A percentile compares a stretch with the other conserved stretches of the same genome.
Evolutionary conservation across 2,888 invertebrate genomes (phyloP).

Genomic region (Acanthosoma haemorrhoidale): DNA sequence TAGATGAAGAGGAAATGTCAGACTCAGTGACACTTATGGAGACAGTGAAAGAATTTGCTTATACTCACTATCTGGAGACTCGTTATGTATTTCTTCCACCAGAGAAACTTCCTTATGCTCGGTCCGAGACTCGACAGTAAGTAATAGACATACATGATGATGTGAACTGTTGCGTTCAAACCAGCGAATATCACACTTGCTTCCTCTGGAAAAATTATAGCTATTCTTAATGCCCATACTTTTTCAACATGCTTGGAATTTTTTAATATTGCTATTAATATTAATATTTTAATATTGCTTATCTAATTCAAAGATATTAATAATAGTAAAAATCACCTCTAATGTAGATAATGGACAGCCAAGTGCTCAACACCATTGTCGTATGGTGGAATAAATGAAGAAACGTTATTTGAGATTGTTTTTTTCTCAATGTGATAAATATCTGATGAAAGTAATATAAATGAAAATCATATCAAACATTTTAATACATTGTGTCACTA

Average conservation of each 20-base stretch:
- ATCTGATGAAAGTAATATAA: slow-evolving; percentile 21
- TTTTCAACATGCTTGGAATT: no score
- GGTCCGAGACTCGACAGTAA: slow-evolving; percentile 83
- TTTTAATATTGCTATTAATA: neutral
- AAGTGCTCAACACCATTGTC: slow-evolving; percentile 35
- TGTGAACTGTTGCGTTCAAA: slow-evolving; percentile 83
- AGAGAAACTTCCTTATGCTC: slow-evolving; percentile 77
- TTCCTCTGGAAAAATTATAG: slow-evolving; percentile 33
- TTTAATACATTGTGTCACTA: neutral
- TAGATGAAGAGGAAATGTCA: neutral
- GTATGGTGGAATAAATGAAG: slow-evolving; percentile 36
- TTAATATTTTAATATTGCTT: neutral
- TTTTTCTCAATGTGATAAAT: slow-evolving; percentile 35
- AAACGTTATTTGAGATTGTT: slow-evolving; percentile 34
- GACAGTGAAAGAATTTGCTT: no score
- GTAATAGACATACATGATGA: slow-evolving; percentile 90
- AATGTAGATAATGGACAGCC: slow-evolving; percentile 33
- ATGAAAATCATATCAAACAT: neutral
- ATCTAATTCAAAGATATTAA: neutral
- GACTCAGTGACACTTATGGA: no score
- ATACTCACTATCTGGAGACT: slow-evolving; percentile 70
- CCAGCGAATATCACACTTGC: slow-evolving; percentile 34
- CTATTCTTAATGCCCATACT: no score
- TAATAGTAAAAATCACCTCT: slow-evolving; percentile 28
- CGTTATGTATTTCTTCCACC: slow-evolving; percentile 94